Evolutionary conservation across 1,140 invertebrate genomes (phyloP), one percentile per base, ranked within the genome.

Genomic region (Yoshiicerus persimilis): DNA sequence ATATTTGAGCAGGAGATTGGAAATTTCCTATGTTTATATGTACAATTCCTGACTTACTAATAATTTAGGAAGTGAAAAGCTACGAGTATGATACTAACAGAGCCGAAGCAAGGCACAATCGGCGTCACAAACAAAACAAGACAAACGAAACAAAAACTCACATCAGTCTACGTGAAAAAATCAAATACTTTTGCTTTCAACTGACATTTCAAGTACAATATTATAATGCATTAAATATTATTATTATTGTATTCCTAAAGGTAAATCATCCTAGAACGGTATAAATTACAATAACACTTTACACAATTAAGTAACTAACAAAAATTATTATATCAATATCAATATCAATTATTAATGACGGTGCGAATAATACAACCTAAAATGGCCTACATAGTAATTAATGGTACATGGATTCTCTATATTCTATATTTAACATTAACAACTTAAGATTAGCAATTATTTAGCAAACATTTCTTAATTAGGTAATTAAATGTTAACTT

Each of bases 91-190:
- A 80, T 38, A 38, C 13, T 80, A 80, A 32, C 32, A 80, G 30
- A 80, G 75, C 75, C 75, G 75, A 80, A 80, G 75, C 75, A 80
- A 36, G 75, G 34, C 75, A 80, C 75, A 80, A 34, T 80, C 75
- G 75, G 75, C 75, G 75, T 80, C 75, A 80, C 64, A 80, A 80
- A 80, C 75, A 80, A 77, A 70, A 70, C 66, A 70, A 80, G 75
- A 34, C 75, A 80, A 80, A 80, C 75, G 34, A 80, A 70, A 80
- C 30, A 80, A 80, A 80, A 80, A 80, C 75, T 80, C 75, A 80
- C 75, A 80, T 80, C 75, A 80, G 75, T 80, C 75, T 80, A 80
- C 30, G 75, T 80, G 75, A 80, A 80, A 80, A 80, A 80, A 80
- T 80, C 75, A 80, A 80, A 80, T 80, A 80, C 75, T 80, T 77